phyloP scores from a whole-genome alignment of 2,888 invertebrate genomes.

The Coelopa pilipes region DNA sequence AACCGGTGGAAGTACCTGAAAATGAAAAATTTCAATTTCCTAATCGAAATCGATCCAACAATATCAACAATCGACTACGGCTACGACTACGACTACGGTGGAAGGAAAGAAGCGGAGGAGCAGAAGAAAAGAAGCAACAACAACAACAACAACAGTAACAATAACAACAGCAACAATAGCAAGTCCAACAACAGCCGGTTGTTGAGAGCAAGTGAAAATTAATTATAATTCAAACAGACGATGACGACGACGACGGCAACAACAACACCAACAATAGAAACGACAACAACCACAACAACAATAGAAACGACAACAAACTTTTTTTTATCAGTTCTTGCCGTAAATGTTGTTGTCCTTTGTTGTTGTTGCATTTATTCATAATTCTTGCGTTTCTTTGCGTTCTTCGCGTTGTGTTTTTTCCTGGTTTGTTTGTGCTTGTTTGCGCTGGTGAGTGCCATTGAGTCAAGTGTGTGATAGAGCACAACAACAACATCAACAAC shows the following conservation, averaged over 20 bases:
- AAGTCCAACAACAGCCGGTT: background rate
- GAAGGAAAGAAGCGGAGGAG: background rate
- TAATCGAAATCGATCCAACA: slow-evolving; percentile 10
- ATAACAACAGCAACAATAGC: background rate
- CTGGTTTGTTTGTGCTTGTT: too few species aligned
- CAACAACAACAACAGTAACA: background rate
- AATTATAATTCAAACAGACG: background rate
- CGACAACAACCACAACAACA: background rate
- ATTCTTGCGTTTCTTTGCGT: too few species aligned
- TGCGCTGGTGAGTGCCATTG: too few species aligned
- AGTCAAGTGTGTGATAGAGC: too few species aligned
- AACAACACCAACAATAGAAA: slow-evolving; percentile 5
- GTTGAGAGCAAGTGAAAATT: too few species aligned
- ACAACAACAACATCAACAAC: too few species aligned
- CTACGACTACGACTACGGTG: background rate
- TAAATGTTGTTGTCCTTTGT: background rate
- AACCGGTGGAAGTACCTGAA: background rate
- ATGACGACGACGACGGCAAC: too few species aligned
- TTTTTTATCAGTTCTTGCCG: background rate
- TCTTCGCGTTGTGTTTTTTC: too few species aligned
- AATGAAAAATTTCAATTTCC: slow-evolving; percentile 4
- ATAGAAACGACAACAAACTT: background rate
- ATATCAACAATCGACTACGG: background rate
- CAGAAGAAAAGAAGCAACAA: background rate
- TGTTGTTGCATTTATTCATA: too few species aligned